Conservation (phyloP, 2,113 vertebrate species). For the Hemichromis elongatus region DNA sequence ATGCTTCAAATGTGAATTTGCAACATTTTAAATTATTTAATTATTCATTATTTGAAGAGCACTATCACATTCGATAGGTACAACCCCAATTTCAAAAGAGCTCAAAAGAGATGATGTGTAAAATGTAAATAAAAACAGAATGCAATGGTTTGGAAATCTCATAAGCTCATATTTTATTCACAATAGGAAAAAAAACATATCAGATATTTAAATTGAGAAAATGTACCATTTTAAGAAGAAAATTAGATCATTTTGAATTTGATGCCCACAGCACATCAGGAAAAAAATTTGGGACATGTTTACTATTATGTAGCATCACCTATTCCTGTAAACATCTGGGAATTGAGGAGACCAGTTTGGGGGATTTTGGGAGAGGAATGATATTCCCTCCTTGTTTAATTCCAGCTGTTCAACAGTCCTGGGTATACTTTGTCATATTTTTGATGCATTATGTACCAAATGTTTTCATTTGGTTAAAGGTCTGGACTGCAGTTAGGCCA, state of each 20-base stretch:
- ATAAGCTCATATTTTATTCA: not conserved
- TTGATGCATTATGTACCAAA: not conserved
- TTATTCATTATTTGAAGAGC: not conserved
- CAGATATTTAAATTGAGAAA: not conserved
- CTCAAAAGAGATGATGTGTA: not conserved
- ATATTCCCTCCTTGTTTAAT: not conserved
- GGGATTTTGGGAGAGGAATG: not conserved
- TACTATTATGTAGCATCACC: not conserved
- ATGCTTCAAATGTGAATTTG: not conserved
- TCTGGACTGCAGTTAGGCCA: not conserved
- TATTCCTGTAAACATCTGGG: not conserved
- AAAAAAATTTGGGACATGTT: rapidly evolving
- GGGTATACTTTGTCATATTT: not conserved
- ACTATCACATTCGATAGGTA: not conserved
- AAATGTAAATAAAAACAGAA: not conserved
- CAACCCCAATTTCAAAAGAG: not conserved
- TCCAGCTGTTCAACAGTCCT: not conserved
- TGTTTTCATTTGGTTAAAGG: not conserved
- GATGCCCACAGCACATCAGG: not conserved
- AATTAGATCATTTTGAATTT: not conserved
- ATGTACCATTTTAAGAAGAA: not conserved
- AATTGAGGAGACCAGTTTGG: not conserved
- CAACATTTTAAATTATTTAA: not conserved
- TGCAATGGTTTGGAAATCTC: not conserved
- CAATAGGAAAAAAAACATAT: not conserved